Conservation (phyloP, 2,888 invertebrate genomes). For the Volucella bombylans region DNA sequence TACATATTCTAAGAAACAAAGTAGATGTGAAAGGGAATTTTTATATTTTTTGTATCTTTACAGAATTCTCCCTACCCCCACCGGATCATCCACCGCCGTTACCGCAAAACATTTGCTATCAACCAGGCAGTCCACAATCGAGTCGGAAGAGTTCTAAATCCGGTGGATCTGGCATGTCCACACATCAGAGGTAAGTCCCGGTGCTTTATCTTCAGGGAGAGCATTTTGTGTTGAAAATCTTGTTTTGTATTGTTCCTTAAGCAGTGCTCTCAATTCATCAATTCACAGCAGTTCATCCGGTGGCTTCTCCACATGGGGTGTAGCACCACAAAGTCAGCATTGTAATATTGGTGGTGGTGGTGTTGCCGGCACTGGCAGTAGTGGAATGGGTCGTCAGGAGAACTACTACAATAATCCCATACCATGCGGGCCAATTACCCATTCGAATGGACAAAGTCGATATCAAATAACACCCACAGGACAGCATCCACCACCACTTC, state of each 20-base stretch:
- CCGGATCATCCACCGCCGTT: constrained; percentile 85
- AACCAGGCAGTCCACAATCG: constrained; percentile 81
- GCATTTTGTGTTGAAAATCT: constrained; percentile 17
- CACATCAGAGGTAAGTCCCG: constrained; percentile 80
- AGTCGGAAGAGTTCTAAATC: constrained; percentile 82
- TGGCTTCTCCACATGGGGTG: constrained; percentile 82
- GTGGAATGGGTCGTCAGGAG: constrained; percentile 78
- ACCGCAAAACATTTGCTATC: constrained; percentile 79
- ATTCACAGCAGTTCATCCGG: constrained; percentile 82
- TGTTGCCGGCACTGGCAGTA: constrained; percentile 52
- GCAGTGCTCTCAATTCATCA: constrained; percentile 81
- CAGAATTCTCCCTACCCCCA: constrained; percentile 85
- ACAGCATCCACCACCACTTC: constrained; percentile 81
- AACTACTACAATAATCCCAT: constrained; percentile 82
- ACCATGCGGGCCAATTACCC: constrained; percentile 76
- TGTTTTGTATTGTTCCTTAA: constrained; percentile 44
- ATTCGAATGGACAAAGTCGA: constrained; percentile 79
- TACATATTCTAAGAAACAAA: constrained; percentile 40
- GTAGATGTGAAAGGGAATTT: constrained; percentile 20
- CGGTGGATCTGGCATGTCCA: constrained; percentile 82
- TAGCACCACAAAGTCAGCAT: constrained; percentile 78
- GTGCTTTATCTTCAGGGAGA: constrained; percentile 3
- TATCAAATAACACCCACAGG: constrained; percentile 82
- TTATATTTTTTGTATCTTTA: constrained; percentile 2
- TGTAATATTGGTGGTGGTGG: constrained; percentile 73